Percentiles rank a stretch among this genome's conserved stretches.
Conservation (phyloP, 2,888 invertebrate species). For the Chrysolina haemoptera region DNA sequence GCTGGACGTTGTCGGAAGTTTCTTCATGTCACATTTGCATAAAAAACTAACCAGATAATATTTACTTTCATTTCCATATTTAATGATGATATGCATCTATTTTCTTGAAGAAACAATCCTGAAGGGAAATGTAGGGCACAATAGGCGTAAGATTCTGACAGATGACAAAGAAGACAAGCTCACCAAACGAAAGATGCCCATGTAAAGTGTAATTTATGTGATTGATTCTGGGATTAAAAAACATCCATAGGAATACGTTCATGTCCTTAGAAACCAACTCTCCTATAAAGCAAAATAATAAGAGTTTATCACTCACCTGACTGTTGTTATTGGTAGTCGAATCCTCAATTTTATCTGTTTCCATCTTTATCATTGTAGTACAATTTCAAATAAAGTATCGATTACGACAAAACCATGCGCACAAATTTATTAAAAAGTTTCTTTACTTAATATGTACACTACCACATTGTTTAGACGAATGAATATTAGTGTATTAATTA, state of each 20-base stretch:
- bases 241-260: neutral
- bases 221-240: neutral
- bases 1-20: neutral
- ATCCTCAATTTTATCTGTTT: slow-evolving; percentile 93
- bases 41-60: neutral
- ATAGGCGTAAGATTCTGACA: slow-evolving; percentile 50
- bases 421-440: slow-evolving; percentile 43
- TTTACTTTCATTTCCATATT: neutral
- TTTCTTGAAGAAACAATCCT: slow-evolving; percentile 11
- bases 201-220: slow-evolving; percentile 37
- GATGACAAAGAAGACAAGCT: slow-evolving; percentile 49
- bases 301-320: slow-evolving; percentile 71
- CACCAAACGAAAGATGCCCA: slow-evolving; percentile 35
- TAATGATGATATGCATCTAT: neutral
- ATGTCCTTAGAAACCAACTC: neutral
- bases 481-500: slow-evolving; percentile 38
- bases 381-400: slow-evolving; percentile 50
- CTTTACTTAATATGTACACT: slow-evolving; percentile 43
- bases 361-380: slow-evolving; percentile 84
- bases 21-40: neutral
- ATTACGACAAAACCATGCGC: slow-evolving; percentile 47
- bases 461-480: slow-evolving; percentile 45
- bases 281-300: neutral
- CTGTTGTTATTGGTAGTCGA: slow-evolving; percentile 75
- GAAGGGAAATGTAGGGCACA: slow-evolving; percentile 47